Percentiles rank a stretch among this genome's conserved stretches.
Conservation (phyloP, 2,888 invertebrate genomes). For the Physocephala rufipes region DNA sequence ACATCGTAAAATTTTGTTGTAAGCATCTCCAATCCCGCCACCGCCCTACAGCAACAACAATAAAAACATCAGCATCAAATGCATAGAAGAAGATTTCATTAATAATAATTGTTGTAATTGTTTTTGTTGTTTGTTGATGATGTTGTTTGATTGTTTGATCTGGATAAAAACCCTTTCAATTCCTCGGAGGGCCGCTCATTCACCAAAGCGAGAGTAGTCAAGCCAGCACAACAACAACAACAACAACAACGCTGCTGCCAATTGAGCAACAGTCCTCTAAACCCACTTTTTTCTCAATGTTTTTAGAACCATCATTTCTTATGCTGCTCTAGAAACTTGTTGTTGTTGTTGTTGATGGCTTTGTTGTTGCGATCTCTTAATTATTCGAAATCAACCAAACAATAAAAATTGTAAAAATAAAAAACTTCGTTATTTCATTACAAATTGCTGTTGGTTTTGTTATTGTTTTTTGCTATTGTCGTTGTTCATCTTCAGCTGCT, state of each 20-base stretch:
- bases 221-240: neutral
- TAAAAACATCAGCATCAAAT: conserved; percentile 2
- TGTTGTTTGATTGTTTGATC: neutral
- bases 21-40: neutral
- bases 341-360: no score
- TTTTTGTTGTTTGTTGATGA: neutral
- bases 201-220: no score
- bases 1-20: neutral
- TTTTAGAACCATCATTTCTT: neutral
- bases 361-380: no score
- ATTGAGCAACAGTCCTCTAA: neutral
- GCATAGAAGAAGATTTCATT: neutral
- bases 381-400: no score
- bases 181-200: no score
- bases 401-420: no score
- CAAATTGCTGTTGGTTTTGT: neutral
- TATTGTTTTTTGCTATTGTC: conserved; percentile 1
- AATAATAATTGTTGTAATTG: neutral
- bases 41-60: conserved; percentile 4
- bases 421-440: neutral
- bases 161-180: neutral
- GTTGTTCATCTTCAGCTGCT: neutral
- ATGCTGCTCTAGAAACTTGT: neutral
- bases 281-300: neutral
- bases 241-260: neutral